These are phyloP conservation scores for Hypomecis atomaria DNA, from an alignment of 2,888 invertebrate genomes.

Conservation along the genomic window DNA sequence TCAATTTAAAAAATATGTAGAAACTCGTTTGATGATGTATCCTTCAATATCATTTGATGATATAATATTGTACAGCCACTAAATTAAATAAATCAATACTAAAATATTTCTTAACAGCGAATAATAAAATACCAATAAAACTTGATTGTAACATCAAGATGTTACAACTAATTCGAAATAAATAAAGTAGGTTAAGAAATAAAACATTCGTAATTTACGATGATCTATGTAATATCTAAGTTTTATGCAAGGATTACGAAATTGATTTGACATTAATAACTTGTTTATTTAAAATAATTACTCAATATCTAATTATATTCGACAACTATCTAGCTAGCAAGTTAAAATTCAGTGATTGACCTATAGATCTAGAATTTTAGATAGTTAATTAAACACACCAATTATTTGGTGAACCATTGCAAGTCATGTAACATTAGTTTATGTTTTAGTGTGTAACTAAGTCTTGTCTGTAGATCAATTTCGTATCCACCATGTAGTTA, in stretches of 20 bases:
- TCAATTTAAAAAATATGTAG: no score
- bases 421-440: not conserved
- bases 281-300: not conserved
- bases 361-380: not conserved
- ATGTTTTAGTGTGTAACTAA: no score
- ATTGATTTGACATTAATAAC: not conserved
- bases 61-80: no score
- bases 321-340: not conserved
- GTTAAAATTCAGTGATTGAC: not conserved
- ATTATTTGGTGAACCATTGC: not conserved
- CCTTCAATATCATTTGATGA: no score
- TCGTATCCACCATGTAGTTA: no score
- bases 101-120: not conserved
- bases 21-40: no score
- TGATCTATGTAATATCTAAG: not conserved
- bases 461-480: no score
- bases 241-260: not conserved
- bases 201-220: not conserved
- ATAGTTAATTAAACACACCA: not conserved
- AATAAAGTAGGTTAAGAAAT: conserved; percentile 4
- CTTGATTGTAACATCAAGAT: not conserved
- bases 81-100: not conserved
- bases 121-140: conserved; percentile 5
- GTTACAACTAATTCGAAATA: not conserved
- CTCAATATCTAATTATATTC: not conserved